Base-by-base conservation (phyloP, 2,113 vertebrate genomes). In the Condylura cristata region DNA sequence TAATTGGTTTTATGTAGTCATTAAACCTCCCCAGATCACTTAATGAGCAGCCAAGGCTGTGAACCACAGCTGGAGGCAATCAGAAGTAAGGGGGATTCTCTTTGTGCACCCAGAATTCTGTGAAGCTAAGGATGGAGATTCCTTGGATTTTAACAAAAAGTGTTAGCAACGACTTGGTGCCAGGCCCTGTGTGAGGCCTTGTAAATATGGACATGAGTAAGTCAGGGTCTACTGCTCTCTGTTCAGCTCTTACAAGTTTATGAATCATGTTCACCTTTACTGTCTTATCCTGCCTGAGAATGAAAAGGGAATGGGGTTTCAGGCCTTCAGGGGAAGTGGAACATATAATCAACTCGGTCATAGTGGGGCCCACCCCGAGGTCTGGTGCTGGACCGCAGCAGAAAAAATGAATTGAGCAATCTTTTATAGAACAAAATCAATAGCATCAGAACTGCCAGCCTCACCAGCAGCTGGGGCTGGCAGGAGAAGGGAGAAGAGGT, bases 381-480 rank as follows among this genome's bases (percentile, higher is more conserved):
- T 72, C 90, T 68, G 71, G 56, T 41, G 0, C 74, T 39, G 91
- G 80, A 76, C 86, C 88, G 34, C 84, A 61, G 71, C 58, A n/a
- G 53, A 96, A 84, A 96, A 96, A 95, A 96, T 95, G 89, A 96
- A 96, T 93, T 93, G 95, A 96, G 83, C 91, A 80, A 94, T 96
- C 80, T 89, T 94, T 89, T 76, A 89, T 84, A 91, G 71, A 91
- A 63, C 46, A 91, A 96, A 97, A 96, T 97, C 96, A 94, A 96
- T 96, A 95, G 84, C 92, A 94, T 86, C 91, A 76, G 80, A 93
- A 58, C 37, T 65, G 66, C 48, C 60, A 94, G 71, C 56, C 51
- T 53, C 28, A 86, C 39, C n/a, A 80, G 80, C 44, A 96, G 95
- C 87, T 46, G 80, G 75, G 48, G 41, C 5, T 34, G 16, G 24